A percentile compares a stretch with the other conserved stretches of the same genome.
Conservation (phyloP, 2,797 vertebrate species). For the Sebastes vulpes region DNA sequence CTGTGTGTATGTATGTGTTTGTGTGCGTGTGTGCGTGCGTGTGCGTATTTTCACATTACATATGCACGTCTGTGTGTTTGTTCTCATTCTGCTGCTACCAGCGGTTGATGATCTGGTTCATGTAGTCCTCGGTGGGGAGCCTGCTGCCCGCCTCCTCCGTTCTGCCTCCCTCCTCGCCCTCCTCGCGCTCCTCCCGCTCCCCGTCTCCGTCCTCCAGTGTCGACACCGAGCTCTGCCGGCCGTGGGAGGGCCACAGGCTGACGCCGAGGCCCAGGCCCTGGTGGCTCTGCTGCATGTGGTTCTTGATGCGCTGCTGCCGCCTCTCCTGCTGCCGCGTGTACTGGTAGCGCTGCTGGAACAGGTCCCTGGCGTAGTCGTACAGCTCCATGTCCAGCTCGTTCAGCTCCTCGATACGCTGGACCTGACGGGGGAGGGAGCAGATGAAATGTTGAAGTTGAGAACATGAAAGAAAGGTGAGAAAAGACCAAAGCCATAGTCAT, state of each 20-base stretch:
- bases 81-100: constrained; percentile 89
- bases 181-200: constrained; percentile 76
- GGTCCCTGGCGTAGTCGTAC: constrained; percentile 97
- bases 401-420: constrained; percentile 96
- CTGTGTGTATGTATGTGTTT: constrained; percentile 11
- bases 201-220: constrained; percentile 69
- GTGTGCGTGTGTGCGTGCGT: background rate
- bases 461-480: background rate
- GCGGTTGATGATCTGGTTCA: constrained; percentile 99
- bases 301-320: constrained; percentile 92
- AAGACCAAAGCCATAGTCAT: background rate
- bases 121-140: constrained; percentile 98
- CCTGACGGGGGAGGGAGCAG: constrained; percentile 21
- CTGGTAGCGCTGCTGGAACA: constrained; percentile 98
- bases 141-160: constrained; percentile 89
- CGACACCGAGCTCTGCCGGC: constrained; percentile 62
- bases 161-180: constrained; percentile 86
- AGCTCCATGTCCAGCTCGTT: constrained; percentile 98
- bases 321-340: constrained; percentile 95
- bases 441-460: background rate
- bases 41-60: constrained; percentile 54
- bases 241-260: constrained; percentile 82
- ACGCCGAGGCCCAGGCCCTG: constrained; percentile 83
- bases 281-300: constrained; percentile 90
- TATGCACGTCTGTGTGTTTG: constrained; percentile 44